Conservation (phyloP, 2,113 vertebrate genomes). For the Jaculus jaculus region DNA sequence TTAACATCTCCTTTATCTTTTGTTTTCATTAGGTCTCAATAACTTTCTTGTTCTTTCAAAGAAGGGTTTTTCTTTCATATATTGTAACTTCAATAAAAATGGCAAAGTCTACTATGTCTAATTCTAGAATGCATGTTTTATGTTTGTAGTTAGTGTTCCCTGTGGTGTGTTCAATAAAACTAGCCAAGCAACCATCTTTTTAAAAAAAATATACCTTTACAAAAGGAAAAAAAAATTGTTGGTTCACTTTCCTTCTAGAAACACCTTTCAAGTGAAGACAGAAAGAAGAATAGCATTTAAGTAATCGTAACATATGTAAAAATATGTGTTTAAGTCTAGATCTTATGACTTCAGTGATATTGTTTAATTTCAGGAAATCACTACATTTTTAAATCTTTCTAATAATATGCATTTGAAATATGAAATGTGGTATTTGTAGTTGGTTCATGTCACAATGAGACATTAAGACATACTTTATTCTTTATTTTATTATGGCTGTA, state of each 20-base stretch:
- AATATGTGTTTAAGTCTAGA: slow-evolving; percentile 39
- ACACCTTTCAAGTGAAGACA: slow-evolving; percentile 37
- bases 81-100: slow-evolving; percentile 36
- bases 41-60: slow-evolving; percentile 33
- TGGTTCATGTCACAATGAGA: neutral
- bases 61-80: neutral
- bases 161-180: slow-evolving; percentile 70
- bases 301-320: slow-evolving; percentile 54
- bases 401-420: slow-evolving; percentile 48
- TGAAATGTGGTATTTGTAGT: neutral
- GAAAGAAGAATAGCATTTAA: slow-evolving; percentile 61
- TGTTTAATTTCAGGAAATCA: slow-evolving; percentile 32
- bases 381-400: neutral
- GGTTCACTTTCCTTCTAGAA: slow-evolving; percentile 39
- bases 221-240: neutral
- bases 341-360: neutral
- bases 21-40: slow-evolving; percentile 34
- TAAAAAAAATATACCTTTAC: neutral
- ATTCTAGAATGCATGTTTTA: slow-evolving; percentile 53
- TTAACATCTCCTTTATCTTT: neutral
- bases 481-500: slow-evolving; percentile 33
- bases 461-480: slow-evolving; percentile 20
- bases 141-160: slow-evolving; percentile 58
- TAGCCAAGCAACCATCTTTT: slow-evolving; percentile 46
- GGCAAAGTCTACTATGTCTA: slow-evolving; percentile 44